Conservation (phyloP, 2,888 invertebrate genomes). For the Euproctis similis region DNA sequence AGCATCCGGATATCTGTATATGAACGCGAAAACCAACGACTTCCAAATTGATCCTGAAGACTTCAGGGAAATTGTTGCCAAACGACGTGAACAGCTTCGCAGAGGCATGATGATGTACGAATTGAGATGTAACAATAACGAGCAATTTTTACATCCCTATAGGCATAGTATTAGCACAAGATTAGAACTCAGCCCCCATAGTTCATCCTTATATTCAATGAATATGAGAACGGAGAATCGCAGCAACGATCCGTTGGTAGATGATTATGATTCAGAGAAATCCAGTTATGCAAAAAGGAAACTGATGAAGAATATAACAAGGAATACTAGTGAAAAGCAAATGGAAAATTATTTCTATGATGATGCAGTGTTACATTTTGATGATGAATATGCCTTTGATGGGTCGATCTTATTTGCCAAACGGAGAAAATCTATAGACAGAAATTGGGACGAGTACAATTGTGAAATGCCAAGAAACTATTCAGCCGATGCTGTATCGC, state of each 20-base stretch:
- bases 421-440: slow-evolving; percentile 62
- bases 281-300: slow-evolving; percentile 67
- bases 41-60: slow-evolving; percentile 67
- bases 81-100: slow-evolving; percentile 58
- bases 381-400: slow-evolving; percentile 68
- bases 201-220: slow-evolving; percentile 60
- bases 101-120: slow-evolving; percentile 60
- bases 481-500: slow-evolving; percentile 46
- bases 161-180: slow-evolving; percentile 43
- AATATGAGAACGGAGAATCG: slow-evolving; percentile 54
- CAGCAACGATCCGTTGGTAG: slow-evolving; percentile 64
- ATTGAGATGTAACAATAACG: slow-evolving; percentile 47
- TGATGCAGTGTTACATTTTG: slow-evolving; percentile 64
- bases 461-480: slow-evolving; percentile 44
- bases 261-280: slow-evolving; percentile 67
- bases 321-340: slow-evolving; percentile 47
- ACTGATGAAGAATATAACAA: slow-evolving; percentile 61
- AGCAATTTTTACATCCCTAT: slow-evolving; percentile 46
- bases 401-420: slow-evolving; percentile 67
- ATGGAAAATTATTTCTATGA: slow-evolving; percentile 68
- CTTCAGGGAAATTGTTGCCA: slow-evolving; percentile 62
- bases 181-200: slow-evolving; percentile 47
- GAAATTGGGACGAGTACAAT: slow-evolving; percentile 50
- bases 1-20: slow-evolving; percentile 66
- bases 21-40: slow-evolving; percentile 67